Percentiles rank a stretch among this genome's conserved stretches.
Conservation (phyloP, 1,140 invertebrate species). For the Heliconius himera region DNA sequence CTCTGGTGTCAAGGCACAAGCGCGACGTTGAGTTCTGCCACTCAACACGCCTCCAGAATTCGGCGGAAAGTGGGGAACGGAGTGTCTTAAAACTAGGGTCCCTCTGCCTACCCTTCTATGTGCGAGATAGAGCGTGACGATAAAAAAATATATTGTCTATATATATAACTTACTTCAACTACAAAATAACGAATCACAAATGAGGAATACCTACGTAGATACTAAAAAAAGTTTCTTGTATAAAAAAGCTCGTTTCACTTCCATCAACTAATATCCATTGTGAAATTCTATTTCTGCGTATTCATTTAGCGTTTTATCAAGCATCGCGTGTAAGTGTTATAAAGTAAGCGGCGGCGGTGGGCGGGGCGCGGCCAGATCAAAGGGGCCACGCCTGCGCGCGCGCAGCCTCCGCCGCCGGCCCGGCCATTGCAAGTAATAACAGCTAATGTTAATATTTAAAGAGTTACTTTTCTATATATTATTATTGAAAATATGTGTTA, state of each 20-base stretch:
- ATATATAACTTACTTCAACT: too few species aligned
- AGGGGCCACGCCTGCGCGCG: conserved; percentile 41
- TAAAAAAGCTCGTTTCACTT: neutral
- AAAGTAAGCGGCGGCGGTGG: conserved; percentile 17
- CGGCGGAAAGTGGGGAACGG: too few species aligned
- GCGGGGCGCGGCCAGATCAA: conserved; percentile 47
- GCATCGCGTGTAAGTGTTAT: conserved; percentile 23
- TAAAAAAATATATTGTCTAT: too few species aligned
- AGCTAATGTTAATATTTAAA: neutral
- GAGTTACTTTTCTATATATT: neutral
- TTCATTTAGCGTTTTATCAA: conserved; percentile 15
- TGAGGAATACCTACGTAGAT: too few species aligned
- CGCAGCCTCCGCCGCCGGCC: conserved; percentile 21
- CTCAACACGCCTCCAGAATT: too few species aligned
- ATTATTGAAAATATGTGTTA: too few species aligned
- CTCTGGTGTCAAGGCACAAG: too few species aligned
- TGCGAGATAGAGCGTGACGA: too few species aligned
- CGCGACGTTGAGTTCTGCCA: too few species aligned
- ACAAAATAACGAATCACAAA: too few species aligned
- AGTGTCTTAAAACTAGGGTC: too few species aligned
- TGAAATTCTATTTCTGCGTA: conserved; percentile 21
- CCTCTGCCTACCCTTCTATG: too few species aligned
- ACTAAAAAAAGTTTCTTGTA: neutral
- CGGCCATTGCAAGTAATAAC: neutral
- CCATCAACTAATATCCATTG: neutral